Conservation (phyloP, 92 coral and sea anemone species). For the Meandrina meandrites region DNA sequence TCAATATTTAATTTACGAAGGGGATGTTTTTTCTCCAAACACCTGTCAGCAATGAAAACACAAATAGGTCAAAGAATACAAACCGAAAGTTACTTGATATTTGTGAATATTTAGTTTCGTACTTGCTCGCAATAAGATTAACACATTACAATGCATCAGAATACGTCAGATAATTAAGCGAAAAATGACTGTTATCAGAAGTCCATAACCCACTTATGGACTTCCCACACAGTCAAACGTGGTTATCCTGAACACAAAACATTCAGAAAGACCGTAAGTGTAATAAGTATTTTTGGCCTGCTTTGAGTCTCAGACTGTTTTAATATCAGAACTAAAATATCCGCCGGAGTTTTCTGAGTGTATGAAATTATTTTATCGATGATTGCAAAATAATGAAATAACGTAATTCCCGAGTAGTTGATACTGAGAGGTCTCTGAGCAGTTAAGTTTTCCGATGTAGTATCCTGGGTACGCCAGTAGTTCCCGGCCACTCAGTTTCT, state of each 20-base stretch:
- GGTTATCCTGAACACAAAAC: neutral
- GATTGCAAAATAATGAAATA: neutral
- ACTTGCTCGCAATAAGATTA: neutral
- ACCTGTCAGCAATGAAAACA: constrained; percentile 11
- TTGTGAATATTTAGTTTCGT: neutral
- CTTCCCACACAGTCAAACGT: neutral
- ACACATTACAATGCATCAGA: neutral
- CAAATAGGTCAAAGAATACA: constrained; percentile 13
- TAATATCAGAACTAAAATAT: neutral
- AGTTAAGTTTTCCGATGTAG: too few species aligned
- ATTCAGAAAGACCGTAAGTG: neutral
- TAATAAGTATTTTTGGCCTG: neutral
- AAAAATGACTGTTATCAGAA: neutral
- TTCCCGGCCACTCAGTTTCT: neutral
- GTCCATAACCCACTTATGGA: neutral
- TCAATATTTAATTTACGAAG: constrained; percentile 39
- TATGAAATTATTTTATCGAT: neutral
- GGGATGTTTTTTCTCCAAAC: constrained; percentile 16
- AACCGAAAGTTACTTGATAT: constrained; percentile 4
- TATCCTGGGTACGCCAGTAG: neutral
- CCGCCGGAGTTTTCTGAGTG: neutral
- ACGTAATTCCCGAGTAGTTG: neutral
- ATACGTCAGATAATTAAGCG: neutral
- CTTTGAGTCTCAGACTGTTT: neutral
- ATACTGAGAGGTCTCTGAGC: neutral